Evolutionary conservation across 2,797 vertebrate species (phyloP).

Genomic region (Corythornis leucogaster): DNA sequence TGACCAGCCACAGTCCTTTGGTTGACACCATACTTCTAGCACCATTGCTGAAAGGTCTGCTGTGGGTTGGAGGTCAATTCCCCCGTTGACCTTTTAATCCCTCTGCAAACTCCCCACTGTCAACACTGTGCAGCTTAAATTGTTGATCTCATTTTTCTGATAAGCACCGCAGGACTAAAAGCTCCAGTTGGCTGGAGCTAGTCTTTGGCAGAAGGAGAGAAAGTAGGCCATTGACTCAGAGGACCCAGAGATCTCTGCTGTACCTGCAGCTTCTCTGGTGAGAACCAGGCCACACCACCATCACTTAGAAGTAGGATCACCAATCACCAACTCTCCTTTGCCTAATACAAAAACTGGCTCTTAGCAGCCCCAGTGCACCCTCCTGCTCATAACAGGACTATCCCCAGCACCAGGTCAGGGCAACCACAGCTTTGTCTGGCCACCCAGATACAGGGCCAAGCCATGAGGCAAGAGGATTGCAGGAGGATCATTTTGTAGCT

Average conservation of each 20-base stretch:
- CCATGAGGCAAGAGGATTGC: accelerated
- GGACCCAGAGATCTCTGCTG: neutral
- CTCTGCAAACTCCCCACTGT: neutral
- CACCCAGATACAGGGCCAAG: neutral
- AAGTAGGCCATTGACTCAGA: neutral
- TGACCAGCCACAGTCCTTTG: accelerated
- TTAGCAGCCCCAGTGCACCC: neutral
- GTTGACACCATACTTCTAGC: neutral
- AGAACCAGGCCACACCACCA: neutral
- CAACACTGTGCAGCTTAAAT: neutral
- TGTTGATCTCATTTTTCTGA: neutral
- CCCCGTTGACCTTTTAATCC: neutral
- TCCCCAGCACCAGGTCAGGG: neutral
- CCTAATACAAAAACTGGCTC: neutral
- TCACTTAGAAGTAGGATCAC: neutral
- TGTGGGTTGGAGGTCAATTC: neutral
- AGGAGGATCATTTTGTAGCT: neutral
- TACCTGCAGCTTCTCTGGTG: neutral
- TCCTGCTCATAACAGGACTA: accelerated
- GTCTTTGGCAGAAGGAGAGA: conserved; percentile 31
- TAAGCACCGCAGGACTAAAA: accelerated
- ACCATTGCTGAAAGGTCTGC: neutral
- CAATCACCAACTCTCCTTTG: neutral
- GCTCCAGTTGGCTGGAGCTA: neutral
- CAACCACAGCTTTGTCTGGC: accelerated